phyloP scores from a whole-genome alignment of 2,797 vertebrate species.

The Oryzias sinensis region DNA sequence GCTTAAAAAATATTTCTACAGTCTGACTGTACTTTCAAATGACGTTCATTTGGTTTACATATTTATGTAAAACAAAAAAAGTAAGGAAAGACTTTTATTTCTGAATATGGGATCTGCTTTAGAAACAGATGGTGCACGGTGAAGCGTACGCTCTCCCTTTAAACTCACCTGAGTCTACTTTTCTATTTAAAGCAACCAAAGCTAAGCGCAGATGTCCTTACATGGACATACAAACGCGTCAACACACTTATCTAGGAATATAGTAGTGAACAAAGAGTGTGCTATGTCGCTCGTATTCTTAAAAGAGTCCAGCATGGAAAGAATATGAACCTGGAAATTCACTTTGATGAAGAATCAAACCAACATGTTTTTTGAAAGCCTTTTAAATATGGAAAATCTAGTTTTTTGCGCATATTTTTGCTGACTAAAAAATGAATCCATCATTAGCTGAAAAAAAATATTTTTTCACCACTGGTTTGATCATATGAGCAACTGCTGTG shows the following conservation, averaged over 20 bases:
- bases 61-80: not conserved
- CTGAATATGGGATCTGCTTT: constrained; percentile 2
- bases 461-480: too few relatives aligned
- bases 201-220: constrained; percentile 15
- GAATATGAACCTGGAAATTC: not conserved
- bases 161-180: constrained; percentile 17
- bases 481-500: too few relatives aligned
- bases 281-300: not conserved
- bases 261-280: not conserved
- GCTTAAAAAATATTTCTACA: too few relatives aligned
- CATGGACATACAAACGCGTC: constrained; percentile 3
- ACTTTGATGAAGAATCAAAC: not conserved
- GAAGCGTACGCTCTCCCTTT: not conserved
- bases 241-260: not conserved
- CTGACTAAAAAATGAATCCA: too few relatives aligned
- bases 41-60: not conserved
- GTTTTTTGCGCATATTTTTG: too few relatives aligned
- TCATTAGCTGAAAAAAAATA: too few relatives aligned
- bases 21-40: not conserved
- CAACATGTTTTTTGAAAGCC: too few relatives aligned
- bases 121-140: constrained; percentile 28
- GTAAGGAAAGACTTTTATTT: constrained; percentile 2
- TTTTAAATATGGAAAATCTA: too few relatives aligned
- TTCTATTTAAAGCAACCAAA: constrained; percentile 37
- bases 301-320: not conserved